Percentiles rank a stretch among this genome's conserved stretches.
Conservation (phyloP, 53 echinoderm and acorn worm genomes). For the Temnopleurus reevesii region DNA sequence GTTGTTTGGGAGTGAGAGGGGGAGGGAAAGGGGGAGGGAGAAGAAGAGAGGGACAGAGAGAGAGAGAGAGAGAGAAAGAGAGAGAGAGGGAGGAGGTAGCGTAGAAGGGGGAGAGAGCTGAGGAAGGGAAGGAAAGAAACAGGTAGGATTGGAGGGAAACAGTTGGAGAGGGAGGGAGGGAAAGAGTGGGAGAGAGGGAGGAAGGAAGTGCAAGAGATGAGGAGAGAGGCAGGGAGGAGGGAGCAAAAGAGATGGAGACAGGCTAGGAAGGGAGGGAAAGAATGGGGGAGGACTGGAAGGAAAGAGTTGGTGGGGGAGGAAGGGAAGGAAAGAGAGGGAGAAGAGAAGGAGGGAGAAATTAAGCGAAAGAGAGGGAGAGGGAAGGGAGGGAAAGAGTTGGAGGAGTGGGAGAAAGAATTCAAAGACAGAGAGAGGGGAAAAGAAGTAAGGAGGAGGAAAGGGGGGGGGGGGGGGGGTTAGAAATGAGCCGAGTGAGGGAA, state of each 20-base stretch:
- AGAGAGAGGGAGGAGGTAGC: no score
- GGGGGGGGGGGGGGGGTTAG: not conserved
- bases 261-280: not conserved
- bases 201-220: not conserved
- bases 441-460: not conserved
- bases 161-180: not conserved
- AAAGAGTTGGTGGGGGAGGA: not conserved
- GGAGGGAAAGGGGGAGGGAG: not conserved
- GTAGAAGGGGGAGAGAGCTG: no score
- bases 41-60: not conserved
- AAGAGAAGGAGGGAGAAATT: no score
- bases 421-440: no score
- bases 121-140: not conserved
- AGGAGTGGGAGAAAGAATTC: no score
- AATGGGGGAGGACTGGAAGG: no score
- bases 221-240: not conserved
- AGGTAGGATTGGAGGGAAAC: not conserved
- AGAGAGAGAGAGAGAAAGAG: not conserved
- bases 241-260: not conserved
- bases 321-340: not conserved
- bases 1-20: not conserved
- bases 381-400: no score
- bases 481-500: not conserved
- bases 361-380: no score
- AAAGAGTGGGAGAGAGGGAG: not conserved